Evolutionary conservation across 2,888 invertebrate genomes (phyloP), one percentile per base, ranked within the genome.

Genomic region (Ochropleura leucogaster): DNA sequence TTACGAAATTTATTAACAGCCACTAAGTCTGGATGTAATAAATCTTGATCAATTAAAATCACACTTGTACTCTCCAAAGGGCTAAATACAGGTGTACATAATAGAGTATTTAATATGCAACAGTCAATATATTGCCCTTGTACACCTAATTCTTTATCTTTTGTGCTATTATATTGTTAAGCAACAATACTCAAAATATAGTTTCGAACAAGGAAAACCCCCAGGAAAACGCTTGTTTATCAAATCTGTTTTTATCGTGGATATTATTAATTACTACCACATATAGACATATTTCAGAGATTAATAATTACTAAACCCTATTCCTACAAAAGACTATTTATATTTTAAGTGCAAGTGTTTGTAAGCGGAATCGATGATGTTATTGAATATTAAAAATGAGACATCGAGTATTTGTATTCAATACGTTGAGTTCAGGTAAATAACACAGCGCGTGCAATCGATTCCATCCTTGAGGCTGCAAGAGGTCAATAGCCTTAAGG

Each of bases 401-500:
- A 55, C 71, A 79, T 78, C 55, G 67, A 72, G 72, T 82, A 86
- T 86, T 83, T 83, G 85, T 88, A 89, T 89, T 89, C 87, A 82
- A 84, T 80, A 88, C 88, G 72, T 77, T 82, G 18, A 55, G 68
- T 68, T 73, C 69, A 80, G 76, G 85, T 86, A 89, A 88, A 88
- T 80, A 88, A 84, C 82, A 82, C 69, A 69, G 83, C 69, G 77
- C 76, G 79, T 85, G 82, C 81, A 85, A 83, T 82, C 78, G 80
- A 69, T 57, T 63, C 70, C 80, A 91, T 89, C 90, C 89, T 91
- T 90, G 90, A 89, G 57, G 71, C 73, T 69, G 80, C 59, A 81
- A 64, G 82, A 82, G 91, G 90, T 92, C 89, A 90, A 85, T 79
- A 88, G 49, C 88, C 92, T 80, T 44, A 72, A 80, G 82, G 87